Base-by-base conservation (phyloP, 2,888 invertebrate genomes). In the Papilio elwesi region DNA sequence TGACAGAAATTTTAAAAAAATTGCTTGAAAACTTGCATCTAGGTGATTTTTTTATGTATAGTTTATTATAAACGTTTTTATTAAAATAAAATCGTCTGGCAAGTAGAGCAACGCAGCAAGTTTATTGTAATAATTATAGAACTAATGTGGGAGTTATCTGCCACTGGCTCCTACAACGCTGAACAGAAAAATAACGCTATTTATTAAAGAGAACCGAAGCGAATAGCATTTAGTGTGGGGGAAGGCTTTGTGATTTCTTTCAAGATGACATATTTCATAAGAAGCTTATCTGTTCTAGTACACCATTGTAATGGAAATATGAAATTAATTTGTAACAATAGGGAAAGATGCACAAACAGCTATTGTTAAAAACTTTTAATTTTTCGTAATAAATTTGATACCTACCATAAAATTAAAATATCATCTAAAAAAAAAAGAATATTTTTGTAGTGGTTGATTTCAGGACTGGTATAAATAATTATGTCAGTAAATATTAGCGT, bases 141-240 rank as follows among this genome's bases (percentile, higher is more conserved):
- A 83, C 83, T 84, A 85, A 84, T 82, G 82, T 84, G 79, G 77
- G 82, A 83, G 81, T 82, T 82, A 82, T 79, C 80, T 74, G 77
- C 82, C 78, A 80, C 79, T 78, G 77, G 77, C 78, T 83, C 81
- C 78, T 83, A 82, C 85, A 82, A 82, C 77, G 74, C 77, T 75
- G 76, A 76, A 83, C 80, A 82, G 85, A 85, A 85, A 86, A 88
- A 88, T 85, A 87, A 86, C 76, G 80, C 83, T 79, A 84, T 87
- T 87, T 89, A 88, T 88, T 87, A 87, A 87, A 90, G 85, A 83
- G 80, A 82, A 76, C 82, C 84, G 82, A 82, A 84, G 82, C 84
- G 81, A 80, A 74, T 68, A 73, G 66, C 73, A 68, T 65, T 65
- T 68, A 74, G 73, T 71, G 75, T 51, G 69, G n/a, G 73, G 71